Base-by-base conservation (phyloP, 2,888 invertebrate species). In the Laothoe populi region DNA sequence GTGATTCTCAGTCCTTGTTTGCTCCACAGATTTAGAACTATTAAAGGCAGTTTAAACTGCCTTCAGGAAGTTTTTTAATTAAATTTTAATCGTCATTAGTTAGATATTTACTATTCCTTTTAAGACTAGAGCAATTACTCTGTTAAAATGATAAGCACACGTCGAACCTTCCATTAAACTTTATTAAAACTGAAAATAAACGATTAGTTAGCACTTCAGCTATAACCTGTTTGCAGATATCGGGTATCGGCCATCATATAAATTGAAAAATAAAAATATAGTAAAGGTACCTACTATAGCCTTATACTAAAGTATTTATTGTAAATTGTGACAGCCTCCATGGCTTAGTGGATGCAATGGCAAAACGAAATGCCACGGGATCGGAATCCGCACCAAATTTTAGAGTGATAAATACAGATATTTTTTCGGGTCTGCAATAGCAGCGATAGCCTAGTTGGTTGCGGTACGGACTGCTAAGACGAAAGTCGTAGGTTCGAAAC, bases 101-200 rank as follows among this genome's bases (percentile, higher is more conserved):
- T 5, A 31, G 11, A 19, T 19, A 5, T 19, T 11, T 35, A 31
- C 13, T 24, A 4, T 48, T 24, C 23, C n/a, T 11, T 48, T 5
- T 7, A n/a, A 26, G 11, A 35, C 21, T 19, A 35, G 10, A 4
- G 7, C 31, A 31, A 53, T 35, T 35, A 53, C 19, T 31, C 19
- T 31, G 10, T 35, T 19, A 19, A 31, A 31, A 31, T 35, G 21
- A 35, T 53, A 53, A 53, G 16, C 21, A 53, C 31, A 35, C 19
- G 11, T 53, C 53, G 19, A 31, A 5, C 10, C 19, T 16, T 19
- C 53, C 53, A 35, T 53, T 53, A 53, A 31, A 11, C 13, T 53
- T 35, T 53, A 53, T 35, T 53, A 19, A 35, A 35, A 31, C 19
- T 53, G 53, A 53, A 53, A 53, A 44, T 44, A 44, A 44, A 19